These are phyloP conservation scores for Platorchestia sp. DNA, from an alignment of 1,140 invertebrate genomes.

Conservation along the genomic window DNA sequence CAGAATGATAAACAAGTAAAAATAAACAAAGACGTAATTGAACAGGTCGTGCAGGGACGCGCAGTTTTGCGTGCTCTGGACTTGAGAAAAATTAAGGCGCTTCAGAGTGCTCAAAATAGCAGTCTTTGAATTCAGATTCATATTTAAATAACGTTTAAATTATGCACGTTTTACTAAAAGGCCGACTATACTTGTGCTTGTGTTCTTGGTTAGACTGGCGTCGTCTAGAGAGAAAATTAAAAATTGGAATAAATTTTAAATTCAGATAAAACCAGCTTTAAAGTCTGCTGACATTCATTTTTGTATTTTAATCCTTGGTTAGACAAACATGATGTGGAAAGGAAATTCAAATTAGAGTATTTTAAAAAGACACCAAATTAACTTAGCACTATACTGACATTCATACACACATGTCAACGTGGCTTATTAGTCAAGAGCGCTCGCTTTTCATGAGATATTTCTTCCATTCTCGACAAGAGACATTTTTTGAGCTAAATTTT, in stretches of 20 bases:
- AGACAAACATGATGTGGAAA: no score
- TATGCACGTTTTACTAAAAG: neutral
- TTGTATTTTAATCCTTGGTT: no score
- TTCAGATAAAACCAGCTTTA: neutral
- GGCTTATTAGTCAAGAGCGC: no score
- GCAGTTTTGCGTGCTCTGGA: neutral
- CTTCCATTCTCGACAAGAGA: no score
- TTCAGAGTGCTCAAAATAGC: neutral
- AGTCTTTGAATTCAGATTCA: neutral
- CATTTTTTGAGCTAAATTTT: no score
- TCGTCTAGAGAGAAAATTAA: neutral
- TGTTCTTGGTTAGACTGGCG: no score
- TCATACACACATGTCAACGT: no score
- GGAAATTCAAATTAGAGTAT: no score
- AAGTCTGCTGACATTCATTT: neutral
- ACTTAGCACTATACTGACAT: no score
- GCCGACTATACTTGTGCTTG: neutral
- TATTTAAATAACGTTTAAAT: neutral
- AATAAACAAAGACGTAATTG: neutral
- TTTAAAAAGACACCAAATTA: no score
- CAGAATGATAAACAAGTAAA: neutral
- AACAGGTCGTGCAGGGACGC: neutral
- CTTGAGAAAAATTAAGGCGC: neutral
- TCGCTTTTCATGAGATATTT: no score
- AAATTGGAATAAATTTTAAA: neutral